Percentiles rank a stretch among this genome's conserved stretches.
Evolutionary conservation across 2,888 invertebrate species (phyloP).

Genomic region (Phanerotoma sp.): DNA sequence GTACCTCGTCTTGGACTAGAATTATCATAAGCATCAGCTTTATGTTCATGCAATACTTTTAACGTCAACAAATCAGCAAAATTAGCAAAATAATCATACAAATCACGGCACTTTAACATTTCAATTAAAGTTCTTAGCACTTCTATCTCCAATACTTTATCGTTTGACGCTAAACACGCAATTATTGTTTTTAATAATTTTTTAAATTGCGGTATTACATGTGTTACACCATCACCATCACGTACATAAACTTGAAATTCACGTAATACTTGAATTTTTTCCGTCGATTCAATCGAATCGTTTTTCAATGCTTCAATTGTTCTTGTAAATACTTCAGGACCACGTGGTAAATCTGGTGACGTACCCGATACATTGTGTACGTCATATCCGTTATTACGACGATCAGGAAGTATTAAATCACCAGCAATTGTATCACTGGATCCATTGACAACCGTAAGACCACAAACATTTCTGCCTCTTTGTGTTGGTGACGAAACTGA

Average conservation of each 20-base stretch:
- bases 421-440: constrained; percentile 54
- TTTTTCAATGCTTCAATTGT: constrained; percentile 49
- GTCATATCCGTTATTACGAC: constrained; percentile 54
- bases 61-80: constrained; percentile 90
- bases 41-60: constrained; percentile 86
- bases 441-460: constrained; percentile 50
- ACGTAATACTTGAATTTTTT: constrained; percentile 48
- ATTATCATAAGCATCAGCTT: constrained; percentile 50
- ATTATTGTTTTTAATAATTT: constrained; percentile 71
- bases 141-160: constrained; percentile 70
- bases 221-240: constrained; percentile 49
- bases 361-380: not conserved
- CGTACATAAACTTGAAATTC: constrained; percentile 53
- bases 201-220: constrained; percentile 40
- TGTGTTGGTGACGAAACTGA: constrained; percentile 57
- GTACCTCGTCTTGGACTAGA: constrained; percentile 18
- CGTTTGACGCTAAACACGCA: constrained; percentile 67
- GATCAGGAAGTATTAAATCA: constrained; percentile 51
- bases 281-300: constrained; percentile 41
- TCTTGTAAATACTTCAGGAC: constrained; percentile 52
- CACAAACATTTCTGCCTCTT: constrained; percentile 47
- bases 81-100: constrained; percentile 78
- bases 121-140: constrained; percentile 82
- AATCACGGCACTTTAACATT: constrained; percentile 76
- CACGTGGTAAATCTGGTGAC: constrained; percentile 31